Evolutionary conservation across 2,113 vertebrate species (phyloP).

Genomic region (Myanophis thanlyinensis): DNA sequence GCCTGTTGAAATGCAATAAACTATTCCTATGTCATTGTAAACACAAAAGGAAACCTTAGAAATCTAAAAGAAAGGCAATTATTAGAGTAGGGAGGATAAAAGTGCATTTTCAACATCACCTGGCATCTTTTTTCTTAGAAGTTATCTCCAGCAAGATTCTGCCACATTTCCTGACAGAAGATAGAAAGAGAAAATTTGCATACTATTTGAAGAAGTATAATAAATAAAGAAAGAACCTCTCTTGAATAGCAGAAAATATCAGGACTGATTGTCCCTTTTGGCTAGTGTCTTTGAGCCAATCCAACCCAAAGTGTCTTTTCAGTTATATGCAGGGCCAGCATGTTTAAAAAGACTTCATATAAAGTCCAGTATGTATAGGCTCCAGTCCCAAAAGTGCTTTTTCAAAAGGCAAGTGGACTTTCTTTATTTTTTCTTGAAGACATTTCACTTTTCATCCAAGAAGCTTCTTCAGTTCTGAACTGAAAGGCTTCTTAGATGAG

Average conservation of each 20-base stretch:
- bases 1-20: constrained; percentile 78
- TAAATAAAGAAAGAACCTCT: background rate
- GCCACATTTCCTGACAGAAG: rapidly evolving
- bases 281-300: background rate
- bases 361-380: background rate
- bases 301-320: background rate
- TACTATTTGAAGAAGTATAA: background rate
- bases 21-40: constrained; percentile 80
- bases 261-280: background rate
- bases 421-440: too few relatives aligned
- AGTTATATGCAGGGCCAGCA: background rate
- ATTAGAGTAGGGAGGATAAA: constrained; percentile 39
- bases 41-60: constrained; percentile 79
- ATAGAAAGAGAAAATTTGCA: background rate
- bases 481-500: too few relatives aligned
- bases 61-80: constrained; percentile 69
- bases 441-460: too few relatives aligned
- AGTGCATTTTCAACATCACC: constrained; percentile 1
- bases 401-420: background rate
- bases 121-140: background rate
- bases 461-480: too few relatives aligned
- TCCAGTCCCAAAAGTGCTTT: background rate
- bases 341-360: background rate
- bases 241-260: background rate
- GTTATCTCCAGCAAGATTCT: background rate